A percentile compares a stretch with the other conserved stretches of the same genome.
phyloP scores from a whole-genome alignment of 2,888 invertebrate species.

The Drosophila incognita region DNA sequence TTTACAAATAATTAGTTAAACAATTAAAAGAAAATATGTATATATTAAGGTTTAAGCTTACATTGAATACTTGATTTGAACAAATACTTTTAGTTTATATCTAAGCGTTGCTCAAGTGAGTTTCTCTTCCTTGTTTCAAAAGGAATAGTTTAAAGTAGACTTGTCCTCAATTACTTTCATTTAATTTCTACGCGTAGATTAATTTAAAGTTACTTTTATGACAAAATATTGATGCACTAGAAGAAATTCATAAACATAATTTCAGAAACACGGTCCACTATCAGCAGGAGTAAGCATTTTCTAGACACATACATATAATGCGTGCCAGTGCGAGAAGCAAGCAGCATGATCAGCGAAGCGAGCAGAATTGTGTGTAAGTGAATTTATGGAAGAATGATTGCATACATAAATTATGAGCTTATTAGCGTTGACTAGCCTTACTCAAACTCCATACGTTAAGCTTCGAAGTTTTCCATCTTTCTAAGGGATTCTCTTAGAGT shows the following conservation, averaged over 20 bases:
- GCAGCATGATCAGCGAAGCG: background rate
- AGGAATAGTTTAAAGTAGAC: background rate
- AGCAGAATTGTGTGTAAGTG: background rate
- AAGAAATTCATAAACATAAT: background rate
- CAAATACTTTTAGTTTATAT: background rate
- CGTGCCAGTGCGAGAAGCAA: background rate
- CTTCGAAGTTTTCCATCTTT: background rate
- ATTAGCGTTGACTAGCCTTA: background rate
- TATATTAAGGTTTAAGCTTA: background rate
- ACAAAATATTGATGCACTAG: background rate
- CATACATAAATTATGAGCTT: background rate
- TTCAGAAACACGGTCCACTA: background rate
- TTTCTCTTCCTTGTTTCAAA: no score
- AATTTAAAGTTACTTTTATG: background rate
- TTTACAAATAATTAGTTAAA: background rate
- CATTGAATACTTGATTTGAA: background rate
- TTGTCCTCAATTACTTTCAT: background rate
- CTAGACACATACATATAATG: background rate
- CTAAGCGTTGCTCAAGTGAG: background rate
- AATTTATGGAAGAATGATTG: background rate
- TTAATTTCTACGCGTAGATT: background rate
- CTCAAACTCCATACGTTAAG: background rate
- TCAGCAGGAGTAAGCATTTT: background rate
- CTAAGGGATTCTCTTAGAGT: background rate
- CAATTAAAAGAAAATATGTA: background rate